Conservation (phyloP, 2,113 vertebrate species). For the Petrocephalus zakoni region DNA sequence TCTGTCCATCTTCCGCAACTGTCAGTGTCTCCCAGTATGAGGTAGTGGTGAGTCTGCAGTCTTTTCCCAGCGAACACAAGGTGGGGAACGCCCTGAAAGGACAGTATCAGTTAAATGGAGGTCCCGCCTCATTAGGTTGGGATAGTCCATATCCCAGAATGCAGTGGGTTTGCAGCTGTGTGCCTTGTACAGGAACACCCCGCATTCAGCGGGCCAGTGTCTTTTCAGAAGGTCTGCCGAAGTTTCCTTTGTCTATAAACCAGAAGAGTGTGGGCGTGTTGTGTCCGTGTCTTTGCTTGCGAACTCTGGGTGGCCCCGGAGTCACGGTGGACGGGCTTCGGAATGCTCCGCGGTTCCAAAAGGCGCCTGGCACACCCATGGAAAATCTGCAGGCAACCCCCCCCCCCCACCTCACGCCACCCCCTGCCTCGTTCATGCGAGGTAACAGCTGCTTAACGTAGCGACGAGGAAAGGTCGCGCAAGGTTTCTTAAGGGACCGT, state of each 20-base stretch:
- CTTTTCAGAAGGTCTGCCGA: not conserved
- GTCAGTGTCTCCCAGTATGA: not conserved
- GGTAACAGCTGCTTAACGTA: constrained; percentile 2
- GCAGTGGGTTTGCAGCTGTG: constrained; percentile 28
- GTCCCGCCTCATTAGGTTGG: not conserved
- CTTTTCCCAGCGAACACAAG: not conserved
- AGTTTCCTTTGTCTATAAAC: constrained; percentile 22
- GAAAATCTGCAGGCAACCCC: not conserved
- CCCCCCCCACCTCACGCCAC: not conserved
- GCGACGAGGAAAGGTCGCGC: not conserved
- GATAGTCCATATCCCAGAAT: not conserved
- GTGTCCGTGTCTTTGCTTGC: constrained; percentile 60
- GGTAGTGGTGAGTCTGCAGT: not conserved
- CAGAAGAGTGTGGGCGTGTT: constrained; percentile 70
- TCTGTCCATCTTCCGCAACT: not conserved
- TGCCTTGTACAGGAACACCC: constrained; percentile 64
- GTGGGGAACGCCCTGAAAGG: not conserved
- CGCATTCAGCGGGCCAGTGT: not conserved
- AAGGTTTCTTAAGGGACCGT: not conserved
- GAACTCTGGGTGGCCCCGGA: not conserved
- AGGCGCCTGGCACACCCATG: not conserved
- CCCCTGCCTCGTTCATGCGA: not conserved
- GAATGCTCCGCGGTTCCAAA: not conserved
- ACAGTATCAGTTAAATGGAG: not conserved
- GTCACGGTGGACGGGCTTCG: not conserved